phyloP scores from a whole-genome alignment of 2,797 vertebrate species.

The Aphelocoma californica region DNA sequence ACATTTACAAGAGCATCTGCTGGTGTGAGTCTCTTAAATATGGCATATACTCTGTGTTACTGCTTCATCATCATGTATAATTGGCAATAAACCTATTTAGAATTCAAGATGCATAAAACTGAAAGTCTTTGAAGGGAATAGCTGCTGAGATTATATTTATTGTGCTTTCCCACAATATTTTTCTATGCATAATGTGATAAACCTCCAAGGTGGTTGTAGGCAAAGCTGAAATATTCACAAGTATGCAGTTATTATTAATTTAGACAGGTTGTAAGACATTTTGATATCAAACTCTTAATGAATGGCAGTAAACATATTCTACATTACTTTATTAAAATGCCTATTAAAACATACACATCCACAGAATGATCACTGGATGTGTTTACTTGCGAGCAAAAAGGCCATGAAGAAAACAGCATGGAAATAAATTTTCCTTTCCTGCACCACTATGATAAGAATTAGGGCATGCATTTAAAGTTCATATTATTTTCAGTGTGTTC shows the following conservation, averaged over 20 bases:
- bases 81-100: constrained; percentile 70
- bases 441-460: constrained; percentile 60
- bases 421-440: constrained; percentile 61
- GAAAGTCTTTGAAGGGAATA: constrained; percentile 71
- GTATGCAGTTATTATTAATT: constrained; percentile 65
- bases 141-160: constrained; percentile 71
- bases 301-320: constrained; percentile 65
- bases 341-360: constrained; percentile 62
- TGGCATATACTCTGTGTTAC: constrained; percentile 31
- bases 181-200: constrained; percentile 71
- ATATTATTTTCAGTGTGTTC: constrained; percentile 40
- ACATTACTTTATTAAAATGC: constrained; percentile 66
- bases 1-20: constrained; percentile 62
- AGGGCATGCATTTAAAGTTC: constrained; percentile 50
- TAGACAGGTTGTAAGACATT: constrained; percentile 72
- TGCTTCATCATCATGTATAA: constrained; percentile 70
- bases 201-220: constrained; percentile 69
- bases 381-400: constrained; percentile 52
- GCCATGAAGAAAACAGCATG: constrained; percentile 59
- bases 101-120: constrained; percentile 69
- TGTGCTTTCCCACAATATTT: constrained; percentile 67
- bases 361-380: constrained; percentile 56
- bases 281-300: constrained; percentile 65
- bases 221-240: constrained; percentile 68
- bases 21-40: constrained; percentile 59